Base-by-base conservation (phyloP, 2,888 invertebrate genomes). In the Hypomecis punctinalis region DNA sequence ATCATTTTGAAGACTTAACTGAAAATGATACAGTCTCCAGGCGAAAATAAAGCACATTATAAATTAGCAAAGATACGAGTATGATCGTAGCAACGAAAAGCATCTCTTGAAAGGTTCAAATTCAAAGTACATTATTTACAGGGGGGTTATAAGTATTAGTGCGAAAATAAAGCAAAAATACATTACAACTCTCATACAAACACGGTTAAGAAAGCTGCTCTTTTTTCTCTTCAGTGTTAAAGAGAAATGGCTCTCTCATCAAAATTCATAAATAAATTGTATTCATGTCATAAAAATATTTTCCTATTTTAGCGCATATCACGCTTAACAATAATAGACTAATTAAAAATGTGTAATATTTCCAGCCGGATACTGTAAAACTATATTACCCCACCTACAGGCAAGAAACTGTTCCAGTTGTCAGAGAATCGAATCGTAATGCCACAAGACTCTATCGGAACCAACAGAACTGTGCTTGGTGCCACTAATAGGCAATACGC, bases 401-500 rank as follows among this genome's bases (percentile, higher is more conserved):
- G 79, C 77, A 78, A 72, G 43, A 54, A 36, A 54, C 52, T 57
- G 52, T 57, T 76, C 73, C 74, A 79, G 78, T 75, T 78, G 67
- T 75, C 78, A 80, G 68, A 77, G 77, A 82, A 80, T 80, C 74
- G 76, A 81, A 82, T 82, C 72, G 77, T 81, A 76, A 83, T 81
- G 87, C 85, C 84, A 85, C 85, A 82, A 80, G 76, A 80, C 84
- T 87, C 86, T 87, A 85, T 84, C 81, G 81, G 78, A 84, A 84
- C 85, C 67, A 84, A 83, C 79, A 86, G 84, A 85, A 86, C 89
- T 86, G 90, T 92, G 91, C 91, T 91, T 90, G 90, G 89, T 89
- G 91, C 91, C 91, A 87, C 87, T 85, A 88, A 85, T 90, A 89
- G 92, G 92, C 92, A 91, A 93, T 88, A 92, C 91, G 92, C 92